phyloP scores from a whole-genome alignment of 2,797 vertebrate genomes.

The Poecilia velifera region DNA sequence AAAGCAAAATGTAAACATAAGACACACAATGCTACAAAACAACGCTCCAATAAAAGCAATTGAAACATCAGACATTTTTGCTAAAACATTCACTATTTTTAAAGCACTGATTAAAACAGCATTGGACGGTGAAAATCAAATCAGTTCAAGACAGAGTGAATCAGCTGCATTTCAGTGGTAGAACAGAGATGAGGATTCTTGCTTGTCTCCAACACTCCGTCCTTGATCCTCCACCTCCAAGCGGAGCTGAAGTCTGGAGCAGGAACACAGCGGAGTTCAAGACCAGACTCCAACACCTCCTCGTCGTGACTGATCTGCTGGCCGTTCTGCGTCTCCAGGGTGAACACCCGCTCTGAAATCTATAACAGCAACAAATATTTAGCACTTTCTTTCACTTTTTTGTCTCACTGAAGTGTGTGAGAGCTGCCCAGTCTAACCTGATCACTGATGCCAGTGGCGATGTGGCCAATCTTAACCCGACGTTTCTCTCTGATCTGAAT shows the following conservation, averaged over 20 bases:
- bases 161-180: background rate
- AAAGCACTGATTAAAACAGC: constrained; percentile 4
- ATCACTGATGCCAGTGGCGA: constrained; percentile 94
- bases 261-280: constrained; percentile 88
- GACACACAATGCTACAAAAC: constrained; percentile 2
- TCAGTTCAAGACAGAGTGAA: background rate
- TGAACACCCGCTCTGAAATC: constrained; percentile 93
- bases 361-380: constrained; percentile 51
- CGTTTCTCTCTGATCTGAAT: constrained; percentile 91
- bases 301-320: constrained; percentile 84
- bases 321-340: constrained; percentile 88
- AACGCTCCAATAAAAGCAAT: background rate
- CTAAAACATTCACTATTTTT: background rate
- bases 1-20: constrained; percentile 25
- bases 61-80: constrained; percentile 1
- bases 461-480: constrained; percentile 91
- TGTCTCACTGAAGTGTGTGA: background rate
- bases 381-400: too few species aligned
- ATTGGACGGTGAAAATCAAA: constrained; percentile 5
- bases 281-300: constrained; percentile 88
- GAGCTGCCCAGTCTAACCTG: constrained; percentile 83
- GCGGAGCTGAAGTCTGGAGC: constrained; percentile 85
- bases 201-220: constrained; percentile 86
- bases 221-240: constrained; percentile 92
- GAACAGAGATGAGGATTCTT: constrained; percentile 29